Percentiles rank a stretch among this genome's conserved stretches.
Evolutionary conservation across 2,113 vertebrate species (phyloP).

Genomic region (Clarias macrocephalus): DNA sequence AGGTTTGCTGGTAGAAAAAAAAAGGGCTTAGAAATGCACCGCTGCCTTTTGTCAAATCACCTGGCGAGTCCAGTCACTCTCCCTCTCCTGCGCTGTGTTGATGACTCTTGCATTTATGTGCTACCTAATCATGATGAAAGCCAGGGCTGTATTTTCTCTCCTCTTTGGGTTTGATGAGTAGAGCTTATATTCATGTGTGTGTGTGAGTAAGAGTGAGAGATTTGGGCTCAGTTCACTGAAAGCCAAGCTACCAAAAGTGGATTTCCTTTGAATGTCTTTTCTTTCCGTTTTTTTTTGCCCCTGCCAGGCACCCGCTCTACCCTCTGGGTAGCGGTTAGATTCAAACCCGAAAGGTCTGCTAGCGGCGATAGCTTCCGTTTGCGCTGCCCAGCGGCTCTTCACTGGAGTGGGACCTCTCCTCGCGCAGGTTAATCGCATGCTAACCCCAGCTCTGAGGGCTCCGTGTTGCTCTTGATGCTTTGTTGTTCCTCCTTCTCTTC

Average conservation of each 20-base stretch:
- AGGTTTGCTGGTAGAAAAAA: neutral
- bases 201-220: neutral
- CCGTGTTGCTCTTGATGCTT: constrained; percentile 50
- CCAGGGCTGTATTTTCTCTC: neutral
- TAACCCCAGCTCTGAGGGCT: constrained; percentile 47
- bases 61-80: neutral
- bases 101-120: constrained; percentile 5
- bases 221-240: neutral
- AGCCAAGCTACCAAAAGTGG: constrained; percentile 19
- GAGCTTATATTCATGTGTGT: neutral
- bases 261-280: neutral
- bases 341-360: constrained; percentile 27
- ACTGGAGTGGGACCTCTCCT: constrained; percentile 33
- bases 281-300: neutral
- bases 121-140: constrained; percentile 4
- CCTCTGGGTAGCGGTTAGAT: constrained; percentile 45
- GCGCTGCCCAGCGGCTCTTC: constrained; percentile 17
- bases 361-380: constrained; percentile 13
- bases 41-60: constrained; percentile 29
- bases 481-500: constrained; percentile 51
- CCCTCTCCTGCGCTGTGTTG: neutral
- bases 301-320: constrained; percentile 11
- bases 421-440: constrained; percentile 50
- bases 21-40: constrained; percentile 24
- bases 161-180: neutral